Evolutionary conservation across 2,113 vertebrate genomes (phyloP), one percentile per base, ranked within the genome.

Genomic region (Arothron firmamentum): DNA sequence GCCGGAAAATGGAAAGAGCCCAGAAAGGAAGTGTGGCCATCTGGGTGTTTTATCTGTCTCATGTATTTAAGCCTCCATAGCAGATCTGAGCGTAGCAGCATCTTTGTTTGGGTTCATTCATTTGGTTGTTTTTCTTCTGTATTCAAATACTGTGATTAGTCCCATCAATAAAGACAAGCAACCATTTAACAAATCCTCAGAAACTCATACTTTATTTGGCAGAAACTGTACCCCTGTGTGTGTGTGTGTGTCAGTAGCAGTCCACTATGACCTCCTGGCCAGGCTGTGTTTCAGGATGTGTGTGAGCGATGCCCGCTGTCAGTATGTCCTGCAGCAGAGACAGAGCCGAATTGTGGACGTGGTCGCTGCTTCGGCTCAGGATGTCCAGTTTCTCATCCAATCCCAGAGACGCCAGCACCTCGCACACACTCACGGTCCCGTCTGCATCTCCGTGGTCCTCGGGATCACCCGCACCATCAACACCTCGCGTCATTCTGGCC

Each of bases 291-390:
- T 75, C 57, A n/a, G 62, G 2, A 1, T 15, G 56, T 16, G 59
- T 25, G 58, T 65, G 70, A 58, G 73, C 56, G 3, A 58, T 65
- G 31, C 72, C 48, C 0, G 88, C 59, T 4, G 93, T 93, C 67
- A 96, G 87, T 64, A 99, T 92, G 77, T 99, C 97, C 77, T 95
- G 87, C 76, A 99, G 81, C 38, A 99, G 92, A 0, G 96, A 98
- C 52, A 83, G 88, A 0, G 94, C 92, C 5, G 93, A 96, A 77
- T 91, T 92, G 8, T 95, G 90, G 54, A 94, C 12, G 0, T 96
- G 90, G 79, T 96, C 94, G 1, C 95, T 98, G 67, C 95, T 93
- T 62, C 80, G 85, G 0, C 81, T 90, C 54, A 98, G 84, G 6
- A 87, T 70, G 10, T 67, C 75, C 51, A 80, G 83, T 41, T 91